These are phyloP conservation scores for Vanessa atalanta DNA, from an alignment of 1,140 invertebrate species.

Conservation along the genomic window DNA sequence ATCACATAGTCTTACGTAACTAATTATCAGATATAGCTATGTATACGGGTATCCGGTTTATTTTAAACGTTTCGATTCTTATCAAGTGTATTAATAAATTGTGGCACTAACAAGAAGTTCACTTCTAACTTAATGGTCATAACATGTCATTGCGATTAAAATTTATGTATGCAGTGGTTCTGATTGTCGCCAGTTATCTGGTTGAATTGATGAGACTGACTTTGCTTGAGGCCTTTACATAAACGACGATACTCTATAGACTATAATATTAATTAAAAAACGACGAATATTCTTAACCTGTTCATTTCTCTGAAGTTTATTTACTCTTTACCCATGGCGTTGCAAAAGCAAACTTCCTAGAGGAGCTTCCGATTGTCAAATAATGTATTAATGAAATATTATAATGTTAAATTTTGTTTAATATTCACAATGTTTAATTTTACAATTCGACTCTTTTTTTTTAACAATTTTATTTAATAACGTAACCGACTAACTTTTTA, in stretches of 20 bases:
- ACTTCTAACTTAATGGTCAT: conserved; percentile 25
- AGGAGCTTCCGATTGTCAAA: too few species aligned
- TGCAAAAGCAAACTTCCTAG: too few species aligned
- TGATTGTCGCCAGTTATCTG: conserved; percentile 29
- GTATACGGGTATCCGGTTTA: neutral
- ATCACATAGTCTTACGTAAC: too few species aligned
- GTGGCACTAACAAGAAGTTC: conserved; percentile 30
- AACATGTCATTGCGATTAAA: conserved; percentile 28
- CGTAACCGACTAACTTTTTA: too few species aligned
- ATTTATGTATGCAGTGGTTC: conserved; percentile 22
- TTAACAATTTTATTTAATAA: too few species aligned
- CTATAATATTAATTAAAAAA: neutral
- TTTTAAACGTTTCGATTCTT: conserved; percentile 12
- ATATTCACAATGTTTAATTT: too few species aligned
- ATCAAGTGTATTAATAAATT: conserved; percentile 30
- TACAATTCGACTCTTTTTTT: too few species aligned
- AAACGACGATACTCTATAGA: neutral
- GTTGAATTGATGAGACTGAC: conserved; percentile 18
- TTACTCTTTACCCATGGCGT: too few species aligned
- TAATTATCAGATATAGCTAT: neutral
- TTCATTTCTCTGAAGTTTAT: too few species aligned
- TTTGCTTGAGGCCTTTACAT: conserved; percentile 16
- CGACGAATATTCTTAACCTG: too few species aligned
- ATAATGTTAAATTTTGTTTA: too few species aligned
- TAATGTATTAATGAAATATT: too few species aligned